Evolutionary conservation across 2,888 invertebrate species (phyloP), one percentile per base, ranked within the genome.

Genomic region (Cheilosia soror): DNA sequence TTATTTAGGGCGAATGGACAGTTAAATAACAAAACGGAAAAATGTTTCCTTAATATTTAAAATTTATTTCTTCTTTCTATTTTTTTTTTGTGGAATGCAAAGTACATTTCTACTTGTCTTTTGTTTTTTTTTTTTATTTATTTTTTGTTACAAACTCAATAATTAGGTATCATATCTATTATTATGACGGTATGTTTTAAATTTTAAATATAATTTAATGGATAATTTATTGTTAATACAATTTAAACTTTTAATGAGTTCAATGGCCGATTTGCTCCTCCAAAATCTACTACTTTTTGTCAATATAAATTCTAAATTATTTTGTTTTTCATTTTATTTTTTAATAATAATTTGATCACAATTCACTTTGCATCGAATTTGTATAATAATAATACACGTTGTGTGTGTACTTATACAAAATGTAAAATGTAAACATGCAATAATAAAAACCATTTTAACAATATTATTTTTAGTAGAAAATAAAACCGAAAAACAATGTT

Each of bases 361-460:
- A 90, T 91, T 91, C 91, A 92, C 91, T 92, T 91, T 90, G 91
- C 91, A 91, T 92, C 89, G 90, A 87, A 80, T 85, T 78, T 86
- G 87, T 84, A 40, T 87, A 88, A 87, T 88, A 87, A 80, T 82
- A 85, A 83, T 83, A 87, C 88, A 88, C 84, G 57, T 25, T 82
- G 7, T 69, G 25, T 20, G 51, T 63, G 77, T 62, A 63, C 15
- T 47, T 63, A 78, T 63, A 78, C 77, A 78, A 20, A 20, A 78
- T 63, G 49, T 65, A 65, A 51, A 65, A 65, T 65, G 47, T 69
- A 78, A 78, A 78, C 63, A 78, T 55, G 49, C 44, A 63, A 55
- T 69, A 69, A 78, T 71, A 69, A 11, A 37, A 37, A 71, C 27
- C 58, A 51, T 11, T 68, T 68, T 69, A 77, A 77, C 68, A 77